phyloP scores from a whole-genome alignment of 2,797 vertebrate species.

The Sebastes trivittatus region DNA sequence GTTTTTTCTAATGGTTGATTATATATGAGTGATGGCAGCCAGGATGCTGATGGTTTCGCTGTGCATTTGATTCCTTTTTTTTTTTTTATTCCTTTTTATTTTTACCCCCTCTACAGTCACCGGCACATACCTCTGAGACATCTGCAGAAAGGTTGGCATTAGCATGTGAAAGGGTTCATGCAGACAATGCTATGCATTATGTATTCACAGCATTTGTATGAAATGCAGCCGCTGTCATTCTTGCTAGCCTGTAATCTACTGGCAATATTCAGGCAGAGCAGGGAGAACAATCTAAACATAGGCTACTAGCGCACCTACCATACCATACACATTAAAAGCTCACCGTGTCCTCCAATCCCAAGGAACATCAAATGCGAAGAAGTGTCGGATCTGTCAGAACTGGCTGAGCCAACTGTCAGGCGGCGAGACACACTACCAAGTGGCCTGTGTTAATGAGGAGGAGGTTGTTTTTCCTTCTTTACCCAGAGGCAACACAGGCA shows the following conservation, averaged over 20 bases:
- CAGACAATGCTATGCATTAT: slow-evolving; percentile 83
- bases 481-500: slow-evolving; percentile 58
- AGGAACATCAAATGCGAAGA: slow-evolving; percentile 71
- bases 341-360: slow-evolving; percentile 52
- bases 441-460: slow-evolving; percentile 77
- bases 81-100: slow-evolving; percentile 54
- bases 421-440: slow-evolving; percentile 54
- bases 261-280: slow-evolving; percentile 69
- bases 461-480: slow-evolving; percentile 61
- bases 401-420: slow-evolving; percentile 66
- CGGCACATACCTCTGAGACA: slow-evolving; percentile 77
- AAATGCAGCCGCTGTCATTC: slow-evolving; percentile 81
- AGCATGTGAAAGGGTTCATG: slow-evolving; percentile 83
- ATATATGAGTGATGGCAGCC: slow-evolving; percentile 42
- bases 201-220: slow-evolving; percentile 82
- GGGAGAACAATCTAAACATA: slow-evolving; percentile 55
- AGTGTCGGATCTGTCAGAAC: slow-evolving; percentile 72
- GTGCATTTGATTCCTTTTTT: slow-evolving; percentile 42
- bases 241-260: slow-evolving; percentile 76
- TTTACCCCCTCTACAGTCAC: slow-evolving; percentile 55
- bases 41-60: slow-evolving; percentile 33
- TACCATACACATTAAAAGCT: slow-evolving; percentile 50
- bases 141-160: slow-evolving; percentile 80
- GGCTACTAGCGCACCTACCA: slow-evolving; percentile 35
- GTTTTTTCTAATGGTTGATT: slow-evolving; percentile 32